Percentiles rank a stretch among this genome's conserved stretches.
phyloP scores from a whole-genome alignment of 1,140 invertebrate species.

The Vanessa tameamea region DNA sequence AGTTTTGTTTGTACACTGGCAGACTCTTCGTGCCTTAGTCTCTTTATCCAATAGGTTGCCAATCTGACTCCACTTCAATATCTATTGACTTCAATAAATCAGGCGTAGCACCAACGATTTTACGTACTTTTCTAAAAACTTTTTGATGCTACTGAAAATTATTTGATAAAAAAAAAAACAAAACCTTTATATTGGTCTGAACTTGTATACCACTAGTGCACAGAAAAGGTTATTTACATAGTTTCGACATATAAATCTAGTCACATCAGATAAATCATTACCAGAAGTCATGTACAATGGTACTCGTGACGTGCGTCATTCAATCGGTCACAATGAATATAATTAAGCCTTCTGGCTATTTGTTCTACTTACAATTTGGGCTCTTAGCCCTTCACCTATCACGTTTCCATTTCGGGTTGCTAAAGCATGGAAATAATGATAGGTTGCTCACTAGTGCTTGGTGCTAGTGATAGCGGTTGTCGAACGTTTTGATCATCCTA shows the following conservation, averaged over 20 bases:
- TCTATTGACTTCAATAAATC: too few species aligned
- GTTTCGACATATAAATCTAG: not conserved
- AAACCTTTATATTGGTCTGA: too few species aligned
- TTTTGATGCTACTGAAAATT: too few species aligned
- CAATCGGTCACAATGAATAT: conserved; percentile 54
- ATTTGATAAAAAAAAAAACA: too few species aligned
- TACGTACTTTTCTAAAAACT: too few species aligned
- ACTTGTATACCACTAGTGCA: too few species aligned
- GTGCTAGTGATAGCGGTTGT: conserved; percentile 44
- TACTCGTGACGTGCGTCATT: conserved; percentile 41
- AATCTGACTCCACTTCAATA: too few species aligned
- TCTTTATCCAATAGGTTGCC: too few species aligned
- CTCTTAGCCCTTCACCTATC: conserved; percentile 74
- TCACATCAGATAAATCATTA: conserved; percentile 20
- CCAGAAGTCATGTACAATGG: conserved; percentile 32
- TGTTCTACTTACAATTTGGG: conserved; percentile 71
- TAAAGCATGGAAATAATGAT: conserved; percentile 69
- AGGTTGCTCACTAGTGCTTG: conserved; percentile 41
- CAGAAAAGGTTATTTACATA: too few species aligned
- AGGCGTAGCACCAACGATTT: too few species aligned
- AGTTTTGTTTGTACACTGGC: too few species aligned
- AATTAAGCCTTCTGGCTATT: conserved; percentile 61
- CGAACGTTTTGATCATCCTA: not conserved
- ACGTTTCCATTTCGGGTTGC: conserved; percentile 69
- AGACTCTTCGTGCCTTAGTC: too few species aligned